These are phyloP conservation scores for Odontamblyopus lacepedii DNA, from an alignment of 2,797 vertebrate genomes.

Conservation along the genomic window DNA sequence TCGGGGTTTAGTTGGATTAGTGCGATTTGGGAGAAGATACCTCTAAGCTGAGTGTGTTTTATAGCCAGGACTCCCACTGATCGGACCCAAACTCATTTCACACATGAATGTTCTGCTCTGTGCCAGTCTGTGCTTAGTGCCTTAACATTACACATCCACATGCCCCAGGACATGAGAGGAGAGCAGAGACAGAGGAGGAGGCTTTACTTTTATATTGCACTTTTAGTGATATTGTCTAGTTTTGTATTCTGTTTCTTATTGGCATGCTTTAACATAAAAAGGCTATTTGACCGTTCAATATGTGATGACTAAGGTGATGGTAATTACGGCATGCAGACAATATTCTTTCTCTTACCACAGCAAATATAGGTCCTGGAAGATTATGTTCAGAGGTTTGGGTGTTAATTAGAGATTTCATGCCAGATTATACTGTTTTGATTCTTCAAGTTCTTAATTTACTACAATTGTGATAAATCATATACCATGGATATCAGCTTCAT, in stretches of 20 bases:
- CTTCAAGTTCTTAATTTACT: too few relatives aligned
- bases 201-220: neutral
- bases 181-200: conserved; percentile 24
- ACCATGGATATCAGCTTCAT: too few relatives aligned
- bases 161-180: conserved; percentile 63
- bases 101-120: conserved; percentile 73
- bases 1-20: conserved; percentile 45
- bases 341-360: neutral
- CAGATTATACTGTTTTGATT: too few relatives aligned
- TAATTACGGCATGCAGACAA: neutral
- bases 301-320: too few relatives aligned
- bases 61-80: conserved; percentile 71
- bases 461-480: too few relatives aligned
- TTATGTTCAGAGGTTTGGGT: neutral
- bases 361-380: neutral
- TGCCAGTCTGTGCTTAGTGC: conserved; percentile 65
- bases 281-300: neutral
- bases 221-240: neutral
- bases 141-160: conserved; percentile 69
- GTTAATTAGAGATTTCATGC: too few relatives aligned
- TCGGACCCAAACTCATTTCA: conserved; percentile 77
- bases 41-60: conserved; percentile 67
- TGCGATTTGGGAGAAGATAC: conserved; percentile 58
- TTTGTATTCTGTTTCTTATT: neutral
- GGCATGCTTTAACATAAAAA: neutral